Evolutionary conservation across 2,113 vertebrate genomes (phyloP).

Genomic region (Cavia aperea): DNA sequence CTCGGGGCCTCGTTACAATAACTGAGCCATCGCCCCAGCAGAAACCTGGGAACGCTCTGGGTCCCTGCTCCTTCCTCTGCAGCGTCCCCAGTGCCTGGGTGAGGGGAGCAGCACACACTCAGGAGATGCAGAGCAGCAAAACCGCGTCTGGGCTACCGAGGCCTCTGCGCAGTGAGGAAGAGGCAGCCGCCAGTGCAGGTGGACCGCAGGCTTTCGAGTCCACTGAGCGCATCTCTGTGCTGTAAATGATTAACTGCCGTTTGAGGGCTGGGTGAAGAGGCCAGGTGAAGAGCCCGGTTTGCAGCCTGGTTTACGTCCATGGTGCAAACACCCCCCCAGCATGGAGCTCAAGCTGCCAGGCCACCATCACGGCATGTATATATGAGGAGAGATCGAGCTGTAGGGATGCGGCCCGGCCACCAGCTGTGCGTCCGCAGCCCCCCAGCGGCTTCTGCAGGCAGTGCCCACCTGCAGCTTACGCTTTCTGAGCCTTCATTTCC

Average conservation of each 20-base stretch:
- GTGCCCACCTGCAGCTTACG: not conserved
- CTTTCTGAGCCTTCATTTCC: not conserved
- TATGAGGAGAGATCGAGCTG: too few relatives aligned
- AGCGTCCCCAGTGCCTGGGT: not conserved
- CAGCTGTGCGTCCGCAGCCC: not conserved
- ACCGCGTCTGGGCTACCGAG: not conserved
- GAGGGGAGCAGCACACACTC: not conserved
- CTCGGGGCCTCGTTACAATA: not conserved
- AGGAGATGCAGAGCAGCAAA: not conserved
- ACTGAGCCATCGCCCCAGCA: not conserved
- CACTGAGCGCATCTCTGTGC: not conserved
- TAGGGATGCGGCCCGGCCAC: fast-evolving
- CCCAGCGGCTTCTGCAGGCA: not conserved
- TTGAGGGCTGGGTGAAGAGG: not conserved
- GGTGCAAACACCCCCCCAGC: not conserved
- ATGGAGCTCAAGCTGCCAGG: not conserved
- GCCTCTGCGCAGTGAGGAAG: not conserved
- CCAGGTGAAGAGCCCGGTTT: not conserved
- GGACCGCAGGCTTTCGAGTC: not conserved
- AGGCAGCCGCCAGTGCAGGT: not conserved
- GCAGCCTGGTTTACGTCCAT: not conserved
- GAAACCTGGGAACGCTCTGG: not conserved
- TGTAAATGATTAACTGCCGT: not conserved
- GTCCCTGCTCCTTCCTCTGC: not conserved
- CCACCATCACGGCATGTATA: too few relatives aligned